Evolutionary conservation across 2,888 invertebrate species (phyloP).

Genomic region (Epinotia bilunana): DNA sequence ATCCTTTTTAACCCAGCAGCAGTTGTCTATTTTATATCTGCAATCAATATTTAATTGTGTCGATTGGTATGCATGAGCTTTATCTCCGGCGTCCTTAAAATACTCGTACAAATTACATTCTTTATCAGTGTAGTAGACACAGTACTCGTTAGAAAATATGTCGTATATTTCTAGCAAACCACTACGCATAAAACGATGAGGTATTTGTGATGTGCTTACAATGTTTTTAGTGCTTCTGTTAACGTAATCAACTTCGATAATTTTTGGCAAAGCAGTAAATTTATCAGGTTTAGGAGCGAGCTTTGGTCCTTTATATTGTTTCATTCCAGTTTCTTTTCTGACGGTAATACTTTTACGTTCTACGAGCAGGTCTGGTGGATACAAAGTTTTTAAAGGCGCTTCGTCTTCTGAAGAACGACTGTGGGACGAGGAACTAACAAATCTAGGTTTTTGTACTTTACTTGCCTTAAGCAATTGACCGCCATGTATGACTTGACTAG

Average conservation of each 20-base stretch:
- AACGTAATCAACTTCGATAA: not conserved
- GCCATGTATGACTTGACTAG: slow-evolving; percentile 6
- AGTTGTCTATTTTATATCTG: slow-evolving; percentile 4
- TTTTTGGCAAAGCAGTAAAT: not conserved
- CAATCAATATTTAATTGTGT: not conserved
- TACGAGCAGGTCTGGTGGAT: slow-evolving; percentile 8
- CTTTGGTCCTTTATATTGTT: not conserved
- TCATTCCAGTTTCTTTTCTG: not conserved
- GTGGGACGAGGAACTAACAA: not conserved
- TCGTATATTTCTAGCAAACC: slow-evolving; percentile 24
- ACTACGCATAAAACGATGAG: slow-evolving; percentile 6
- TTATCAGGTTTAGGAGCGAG: not conserved
- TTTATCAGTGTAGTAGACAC: slow-evolving; percentile 18
- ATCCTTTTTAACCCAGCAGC: slow-evolving; percentile 37
- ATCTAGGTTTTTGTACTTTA: not conserved
- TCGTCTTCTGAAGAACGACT: slow-evolving; percentile 32
- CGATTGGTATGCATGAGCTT: not conserved
- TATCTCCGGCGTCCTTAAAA: not conserved
- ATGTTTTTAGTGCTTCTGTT: not conserved
- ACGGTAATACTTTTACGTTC: not conserved
- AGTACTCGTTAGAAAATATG: slow-evolving; percentile 11
- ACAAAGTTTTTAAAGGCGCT: slow-evolving; percentile 14
- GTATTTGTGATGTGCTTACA: not conserved
- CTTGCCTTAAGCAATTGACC: slow-evolving; percentile 16
- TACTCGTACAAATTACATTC: slow-evolving; percentile 11